Evolutionary conservation across 2,888 invertebrate species (phyloP), one percentile per base, ranked within the genome.

Genomic region (Chesias legatella): DNA sequence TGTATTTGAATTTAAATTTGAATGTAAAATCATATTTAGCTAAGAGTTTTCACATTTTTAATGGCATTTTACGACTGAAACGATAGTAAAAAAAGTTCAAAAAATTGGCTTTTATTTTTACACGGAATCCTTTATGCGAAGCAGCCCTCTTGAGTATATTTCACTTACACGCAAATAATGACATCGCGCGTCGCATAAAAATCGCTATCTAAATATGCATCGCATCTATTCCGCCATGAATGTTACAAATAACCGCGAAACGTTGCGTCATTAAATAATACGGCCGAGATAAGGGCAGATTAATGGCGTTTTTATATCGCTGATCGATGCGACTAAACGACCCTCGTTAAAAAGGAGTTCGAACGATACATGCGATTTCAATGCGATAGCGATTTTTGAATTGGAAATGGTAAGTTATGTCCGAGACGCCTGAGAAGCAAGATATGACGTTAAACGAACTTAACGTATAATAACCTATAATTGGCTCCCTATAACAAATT

Each of bases 231-330:
- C 65, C 67, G 57, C 71, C 77, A 73, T 79, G 79, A 84, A 81
- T 75, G 80, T 77, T 75, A 84, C 85, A 85, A 86, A 88, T 84
- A 88, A 85, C 82, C 79, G 67, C 77, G 71, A 73, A 84, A 84
- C 65, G 83, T 69, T 77, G 79, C 75, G 64, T 82, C 86, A 85
- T 88, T 88, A 88, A 86, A 86, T 83, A 83, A 81, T 81, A 85
- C 72, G 70, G 71, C 63, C 73, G 67, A 85, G 86, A 88, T 88
- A 88, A 82, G 80, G 76, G 60, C 58, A 82, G 83, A 86, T 88
- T 85, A 88, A 86, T 88, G 84, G 67, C 73, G 65, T 73, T 86
- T 85, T 86, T 85, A 79, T 79, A 80, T 78, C 74, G 68, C 48
- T 55, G 63, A 77, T 79, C 79, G 81, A 80, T 76, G 69, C 61